Base-by-base conservation (phyloP, 2,113 vertebrate species). In the Cyphomyrus plagiostoma region DNA sequence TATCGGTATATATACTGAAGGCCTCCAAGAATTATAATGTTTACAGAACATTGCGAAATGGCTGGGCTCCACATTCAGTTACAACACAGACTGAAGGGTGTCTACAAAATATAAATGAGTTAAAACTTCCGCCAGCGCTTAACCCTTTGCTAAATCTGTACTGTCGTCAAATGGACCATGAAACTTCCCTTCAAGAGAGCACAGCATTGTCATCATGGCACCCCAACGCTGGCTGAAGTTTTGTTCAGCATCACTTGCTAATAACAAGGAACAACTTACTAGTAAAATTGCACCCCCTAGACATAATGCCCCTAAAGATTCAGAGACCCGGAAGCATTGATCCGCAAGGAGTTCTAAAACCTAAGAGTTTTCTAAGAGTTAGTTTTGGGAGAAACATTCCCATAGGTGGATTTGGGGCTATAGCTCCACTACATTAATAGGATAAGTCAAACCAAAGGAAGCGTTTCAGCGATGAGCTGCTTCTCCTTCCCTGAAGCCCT, bases 391-490 rank as follows among this genome's bases (percentile, higher is more conserved):
- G 56, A 86, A 86, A 56, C 56, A 19, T 89, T 77, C 56, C 89
- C 83, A 70, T 66, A 30, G 84, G 58, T 42, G 56, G 89, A 74
- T 89, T n/a, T 87, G 83, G 2, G 42, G 84, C 45, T 89, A 4
- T 19, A 77, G 52, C 1, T 46, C 15, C 19, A 56, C 45, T 90
- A 82, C 62, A 86, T 89, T 91, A 90, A 90, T 4, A 45, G 88
- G 52, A 58, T 58, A 49, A 88, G 23, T 49, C 89, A 48, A 86
- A 90, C 70, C 52, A 80, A 80, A 66, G 58, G 45, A 45, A 77
- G 46, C 45, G 3, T 23, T 86, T 23, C 42, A 84, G 86, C 23
- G 15, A n/a, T 7, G 45, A 87, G 19, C 35, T 88, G 50, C 53
- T 84, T 88, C 19, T n/a, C 21, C 42, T 58, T 52, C 50, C 86